phyloP scores from a whole-genome alignment of 2,888 invertebrate genomes.

The Drosophila falleni region DNA sequence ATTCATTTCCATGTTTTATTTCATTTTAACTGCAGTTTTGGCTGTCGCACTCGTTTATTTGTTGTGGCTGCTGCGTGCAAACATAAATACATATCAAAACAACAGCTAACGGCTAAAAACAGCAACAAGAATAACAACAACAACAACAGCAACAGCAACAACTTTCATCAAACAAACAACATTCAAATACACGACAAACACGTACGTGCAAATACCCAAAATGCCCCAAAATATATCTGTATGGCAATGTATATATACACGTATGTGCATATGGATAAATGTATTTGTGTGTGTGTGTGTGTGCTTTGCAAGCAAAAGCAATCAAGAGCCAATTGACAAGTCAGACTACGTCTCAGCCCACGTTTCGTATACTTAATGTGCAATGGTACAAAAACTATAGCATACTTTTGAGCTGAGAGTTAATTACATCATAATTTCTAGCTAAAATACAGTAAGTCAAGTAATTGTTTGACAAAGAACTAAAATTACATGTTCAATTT shows the following conservation, averaged over 20 bases:
- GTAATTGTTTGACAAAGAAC: neutral
- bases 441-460: neutral
- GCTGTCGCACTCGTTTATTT: slow-evolving; percentile 65
- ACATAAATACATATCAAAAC: slow-evolving; percentile 72
- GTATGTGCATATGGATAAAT: neutral
- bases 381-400: slow-evolving; percentile 4
- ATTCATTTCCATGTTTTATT: slow-evolving; percentile 82
- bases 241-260: neutral
- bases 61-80: slow-evolving; percentile 71
- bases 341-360: neutral
- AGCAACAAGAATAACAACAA: slow-evolving; percentile 15
- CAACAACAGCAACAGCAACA: slow-evolving; percentile 37
- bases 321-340: slow-evolving; percentile 22
- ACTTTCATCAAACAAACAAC: slow-evolving; percentile 31
- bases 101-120: slow-evolving; percentile 48
- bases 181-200: slow-evolving; percentile 31
- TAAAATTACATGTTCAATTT: neutral
- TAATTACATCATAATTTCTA: neutral
- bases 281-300: slow-evolving; percentile 1
- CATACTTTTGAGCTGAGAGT: slow-evolving; percentile 11
- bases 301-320: slow-evolving; percentile 15
- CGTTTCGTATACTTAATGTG: slow-evolving; percentile 13
- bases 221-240: slow-evolving; percentile 21
- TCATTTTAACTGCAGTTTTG: slow-evolving; percentile 64
- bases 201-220: slow-evolving; percentile 22